Evolutionary conservation across 2,797 vertebrate species (phyloP), one percentile per base, ranked within the genome.

Genomic region (Graptemys geographica): DNA sequence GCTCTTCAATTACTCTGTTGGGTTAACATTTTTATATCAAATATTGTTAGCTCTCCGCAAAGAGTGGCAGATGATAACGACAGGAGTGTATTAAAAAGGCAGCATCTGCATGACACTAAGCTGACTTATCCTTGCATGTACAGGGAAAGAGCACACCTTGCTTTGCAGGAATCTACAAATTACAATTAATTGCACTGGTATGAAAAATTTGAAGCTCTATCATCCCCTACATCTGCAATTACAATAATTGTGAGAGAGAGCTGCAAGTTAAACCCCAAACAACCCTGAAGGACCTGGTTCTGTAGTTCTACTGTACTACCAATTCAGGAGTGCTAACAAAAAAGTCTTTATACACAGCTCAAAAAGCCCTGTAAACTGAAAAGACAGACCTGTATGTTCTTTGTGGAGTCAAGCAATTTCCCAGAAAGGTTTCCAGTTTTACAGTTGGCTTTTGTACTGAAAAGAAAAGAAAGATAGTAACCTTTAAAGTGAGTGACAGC

Each of bases 371-470:
- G 93, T 96, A 96, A 92, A 92, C 86, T 21, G 41, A 96, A 97
- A 97, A 79, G 86, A 92, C 82, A 95, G 89, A 80, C 21, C 94
- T n/a, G 1, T 65, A 90, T 79, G 28, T 85, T 96, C 96, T 97
- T 98, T 97, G 96, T 96, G 86, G 90, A 90, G 85, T 56, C 44
- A 93, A 98, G 92, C 90, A 91, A 94, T 97, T 98, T 97, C 96
- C 96, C 97, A 97, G 97, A 96, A 93, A 95, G 84, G 82, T 97
- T 98, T 98, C 82, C 37, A 93, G 95, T 97, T 97, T 97, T 98
- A 96, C 83, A 95, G 96, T 94, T 96, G 89, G 94, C 94, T 97
- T 98, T 98, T 98, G 96, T 98, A 83, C 78, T 88, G 31, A 79
- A 93, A 96, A 97, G 89, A 97, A 97, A 97, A 92, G 94, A 94